Evolutionary conservation across 2,888 invertebrate genomes (phyloP).

Genomic region (Drosophila ezoana): DNA sequence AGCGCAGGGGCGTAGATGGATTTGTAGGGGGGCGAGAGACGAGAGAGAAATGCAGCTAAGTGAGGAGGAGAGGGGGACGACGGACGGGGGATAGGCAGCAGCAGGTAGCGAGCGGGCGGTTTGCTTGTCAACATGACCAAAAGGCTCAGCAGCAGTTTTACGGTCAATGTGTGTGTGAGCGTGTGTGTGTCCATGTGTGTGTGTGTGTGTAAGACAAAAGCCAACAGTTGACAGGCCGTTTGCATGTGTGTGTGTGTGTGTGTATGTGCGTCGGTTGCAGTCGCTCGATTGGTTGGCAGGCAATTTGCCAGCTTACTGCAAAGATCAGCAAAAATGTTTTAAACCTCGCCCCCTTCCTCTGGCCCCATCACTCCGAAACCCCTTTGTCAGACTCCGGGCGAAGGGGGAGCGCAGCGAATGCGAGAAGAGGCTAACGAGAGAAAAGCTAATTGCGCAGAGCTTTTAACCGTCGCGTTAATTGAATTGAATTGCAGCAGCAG

Average conservation of each 20-base stretch:
- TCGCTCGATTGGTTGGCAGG: slow-evolving; percentile 66
- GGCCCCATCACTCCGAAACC: neutral
- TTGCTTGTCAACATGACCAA: slow-evolving; percentile 76
- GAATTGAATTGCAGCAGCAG: slow-evolving; percentile 66
- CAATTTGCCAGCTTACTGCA: slow-evolving; percentile 81
- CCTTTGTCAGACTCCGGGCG: neutral
- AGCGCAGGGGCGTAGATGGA: slow-evolving; percentile 17
- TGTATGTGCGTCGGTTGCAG: slow-evolving; percentile 36
- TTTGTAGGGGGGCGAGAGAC: neutral
- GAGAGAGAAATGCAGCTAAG: slow-evolving; percentile 3
- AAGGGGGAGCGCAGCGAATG: too few species aligned
- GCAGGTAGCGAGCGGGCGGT: slow-evolving; percentile 16
- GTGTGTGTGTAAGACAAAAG: slow-evolving; percentile 58
- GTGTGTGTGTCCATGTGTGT: slow-evolving; percentile 26
- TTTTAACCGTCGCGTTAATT: slow-evolving; percentile 72
- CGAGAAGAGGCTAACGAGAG: slow-evolving; percentile 10
- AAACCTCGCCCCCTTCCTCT: neutral
- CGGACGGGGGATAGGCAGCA: neutral
- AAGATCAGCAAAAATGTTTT: slow-evolving; percentile 75
- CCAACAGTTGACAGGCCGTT: slow-evolving; percentile 69
- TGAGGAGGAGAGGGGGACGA: neutral
- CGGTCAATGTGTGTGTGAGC: slow-evolving; percentile 14
- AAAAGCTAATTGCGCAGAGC: slow-evolving; percentile 63
- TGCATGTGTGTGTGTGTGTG: slow-evolving; percentile 5
- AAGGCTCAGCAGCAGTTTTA: slow-evolving; percentile 52